A percentile compares a stretch with the other conserved stretches of the same genome.
Evolutionary conservation across 2,888 invertebrate genomes (phyloP).

Genomic region (Scotopteryx bipunctaria): DNA sequence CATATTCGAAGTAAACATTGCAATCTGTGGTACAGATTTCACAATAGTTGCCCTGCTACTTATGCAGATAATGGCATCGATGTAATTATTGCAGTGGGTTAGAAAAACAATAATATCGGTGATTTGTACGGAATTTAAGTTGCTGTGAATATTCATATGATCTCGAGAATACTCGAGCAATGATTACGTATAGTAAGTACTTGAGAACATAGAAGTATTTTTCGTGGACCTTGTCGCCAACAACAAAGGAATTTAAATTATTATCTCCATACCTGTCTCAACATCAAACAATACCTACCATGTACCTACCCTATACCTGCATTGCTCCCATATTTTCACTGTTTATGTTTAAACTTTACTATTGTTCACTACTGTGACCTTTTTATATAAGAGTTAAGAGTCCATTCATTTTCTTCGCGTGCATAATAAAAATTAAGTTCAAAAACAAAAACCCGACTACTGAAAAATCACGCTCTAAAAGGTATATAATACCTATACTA

Average conservation of each 20-base stretch:
- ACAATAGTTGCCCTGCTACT: constrained; percentile 12
- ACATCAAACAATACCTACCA: constrained; percentile 6
- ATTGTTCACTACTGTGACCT: constrained; percentile 1
- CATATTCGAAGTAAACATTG: constrained; percentile 35
- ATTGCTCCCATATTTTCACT: not conserved
- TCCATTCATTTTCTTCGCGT: not conserved
- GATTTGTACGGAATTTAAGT: not conserved
- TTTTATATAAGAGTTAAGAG: constrained; percentile 2
- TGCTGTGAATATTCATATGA: not conserved
- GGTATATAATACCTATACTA: no score
- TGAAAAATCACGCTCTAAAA: no score
- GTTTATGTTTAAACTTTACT: not conserved
- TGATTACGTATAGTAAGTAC: not conserved
- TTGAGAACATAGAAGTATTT: not conserved
- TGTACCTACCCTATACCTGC: constrained; percentile 1
- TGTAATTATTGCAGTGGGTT: constrained; percentile 24
- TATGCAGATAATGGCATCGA: constrained; percentile 23
- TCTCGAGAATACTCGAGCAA: not conserved
- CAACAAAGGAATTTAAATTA: constrained; percentile 24
- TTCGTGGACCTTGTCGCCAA: constrained; percentile 14
- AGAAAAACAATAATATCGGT: constrained; percentile 22
- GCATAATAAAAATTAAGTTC: no score
- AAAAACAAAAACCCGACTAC: no score
- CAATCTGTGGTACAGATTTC: constrained; percentile 18
- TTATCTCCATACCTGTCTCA: constrained; percentile 18